phyloP scores from a whole-genome alignment of 2,113 vertebrate species.

The Chiloscyllium plagiosum region DNA sequence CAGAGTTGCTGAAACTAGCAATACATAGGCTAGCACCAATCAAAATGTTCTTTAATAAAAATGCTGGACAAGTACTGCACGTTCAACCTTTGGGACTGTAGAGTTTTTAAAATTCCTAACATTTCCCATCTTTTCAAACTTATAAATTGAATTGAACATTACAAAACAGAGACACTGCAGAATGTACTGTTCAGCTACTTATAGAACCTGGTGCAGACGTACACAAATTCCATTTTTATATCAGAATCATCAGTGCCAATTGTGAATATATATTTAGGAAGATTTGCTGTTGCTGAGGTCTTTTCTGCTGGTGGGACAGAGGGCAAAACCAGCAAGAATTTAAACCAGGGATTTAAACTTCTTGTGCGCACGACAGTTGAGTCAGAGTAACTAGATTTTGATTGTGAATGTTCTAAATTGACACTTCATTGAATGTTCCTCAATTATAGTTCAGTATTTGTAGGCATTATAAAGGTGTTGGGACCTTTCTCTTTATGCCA shows the following conservation, averaged over 20 bases:
- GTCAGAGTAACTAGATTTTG: neutral
- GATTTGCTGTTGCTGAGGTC: neutral
- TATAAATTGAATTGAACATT: neutral
- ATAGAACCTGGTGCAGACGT: neutral
- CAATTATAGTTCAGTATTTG: neutral
- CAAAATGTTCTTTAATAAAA: neutral
- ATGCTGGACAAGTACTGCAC: neutral
- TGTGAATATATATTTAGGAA: neutral
- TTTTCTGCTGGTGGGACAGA: neutral
- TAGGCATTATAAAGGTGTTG: neutral
- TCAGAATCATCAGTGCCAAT: neutral
- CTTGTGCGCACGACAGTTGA: neutral
- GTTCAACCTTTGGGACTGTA: neutral
- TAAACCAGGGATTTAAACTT: neutral
- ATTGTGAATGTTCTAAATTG: neutral
- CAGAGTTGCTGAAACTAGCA: neutral
- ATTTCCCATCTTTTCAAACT: neutral
- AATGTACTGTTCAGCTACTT: neutral
- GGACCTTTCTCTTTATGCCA: neutral
- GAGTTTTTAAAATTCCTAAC: neutral
- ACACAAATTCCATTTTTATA: neutral
- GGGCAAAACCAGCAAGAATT: neutral
- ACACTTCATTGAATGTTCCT: neutral
- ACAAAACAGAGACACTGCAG: neutral
- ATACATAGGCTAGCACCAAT: neutral